A percentile compares a stretch with the other conserved stretches of the same genome.
Conservation (phyloP, 2,888 invertebrate species). For the Chelonus formosanus region DNA sequence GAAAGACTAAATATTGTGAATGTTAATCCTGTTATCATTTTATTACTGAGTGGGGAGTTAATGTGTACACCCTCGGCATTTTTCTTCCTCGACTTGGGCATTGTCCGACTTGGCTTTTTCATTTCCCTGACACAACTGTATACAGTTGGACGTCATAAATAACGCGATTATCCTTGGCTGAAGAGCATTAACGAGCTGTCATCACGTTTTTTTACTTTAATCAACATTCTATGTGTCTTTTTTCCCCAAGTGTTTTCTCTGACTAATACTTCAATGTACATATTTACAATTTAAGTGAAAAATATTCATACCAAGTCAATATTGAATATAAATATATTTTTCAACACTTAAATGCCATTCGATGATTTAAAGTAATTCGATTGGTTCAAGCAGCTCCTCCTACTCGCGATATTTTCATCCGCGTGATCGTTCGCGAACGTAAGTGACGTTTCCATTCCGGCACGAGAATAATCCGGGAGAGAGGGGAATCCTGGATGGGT, state of each 20-base stretch:
- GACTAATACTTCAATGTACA: too few species aligned
- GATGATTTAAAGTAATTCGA: constrained; percentile 19
- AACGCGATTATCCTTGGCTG: constrained; percentile 32
- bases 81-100: constrained; percentile 21
- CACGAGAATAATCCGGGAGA: constrained; percentile 36
- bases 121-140: constrained; percentile 10
- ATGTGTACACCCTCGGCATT: constrained; percentile 6
- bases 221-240: too few species aligned
- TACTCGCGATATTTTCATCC: constrained; percentile 19
- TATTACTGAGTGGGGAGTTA: constrained; percentile 47
- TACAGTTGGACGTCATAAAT: constrained; percentile 23
- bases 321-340: too few species aligned
- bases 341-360: too few species aligned
- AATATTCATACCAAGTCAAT: too few species aligned
- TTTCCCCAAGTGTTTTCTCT: too few species aligned
- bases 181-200: constrained; percentile 27
- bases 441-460: constrained; percentile 54
- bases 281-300: too few species aligned
- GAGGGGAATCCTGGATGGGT: constrained; percentile 34
- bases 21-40: constrained; percentile 53
- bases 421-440: constrained; percentile 31
- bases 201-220: constrained; percentile 7
- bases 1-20: constrained; percentile 31
- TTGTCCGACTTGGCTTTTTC: constrained; percentile 28
- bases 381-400: constrained; percentile 23